phyloP scores from a whole-genome alignment of 2,797 vertebrate species.

The Coranthus polyacanthus region DNA sequence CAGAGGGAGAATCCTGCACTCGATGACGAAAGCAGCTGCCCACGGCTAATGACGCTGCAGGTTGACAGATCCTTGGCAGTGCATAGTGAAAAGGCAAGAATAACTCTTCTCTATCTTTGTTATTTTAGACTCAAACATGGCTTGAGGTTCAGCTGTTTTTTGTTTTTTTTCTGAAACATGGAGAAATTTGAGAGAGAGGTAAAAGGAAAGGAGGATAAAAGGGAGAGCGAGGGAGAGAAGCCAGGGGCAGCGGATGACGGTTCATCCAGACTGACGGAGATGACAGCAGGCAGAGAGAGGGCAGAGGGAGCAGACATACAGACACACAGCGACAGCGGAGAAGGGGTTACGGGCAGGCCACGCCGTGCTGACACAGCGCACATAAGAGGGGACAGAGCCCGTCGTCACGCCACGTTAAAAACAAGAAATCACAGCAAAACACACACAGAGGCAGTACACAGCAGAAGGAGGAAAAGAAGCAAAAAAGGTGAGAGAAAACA shows the following conservation, averaged over 20 bases:
- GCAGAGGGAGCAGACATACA: slow-evolving; percentile 24
- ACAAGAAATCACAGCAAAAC: too few relatives aligned
- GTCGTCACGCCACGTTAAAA: too few relatives aligned
- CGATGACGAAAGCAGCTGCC: slow-evolving; percentile 31
- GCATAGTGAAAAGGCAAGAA: slow-evolving; percentile 6
- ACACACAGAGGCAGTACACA: background rate
- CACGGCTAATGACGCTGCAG: slow-evolving; percentile 3
- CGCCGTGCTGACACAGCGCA: slow-evolving; percentile 17
- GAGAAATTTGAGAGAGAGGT: slow-evolving; percentile 13
- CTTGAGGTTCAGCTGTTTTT: background rate
- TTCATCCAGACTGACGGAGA: slow-evolving; percentile 47
- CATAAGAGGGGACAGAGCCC: background rate
- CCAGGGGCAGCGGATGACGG: slow-evolving; percentile 21
- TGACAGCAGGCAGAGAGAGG: slow-evolving; percentile 50
- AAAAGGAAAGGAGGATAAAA: slow-evolving; percentile 11
- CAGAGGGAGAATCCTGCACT: slow-evolving; percentile 30
- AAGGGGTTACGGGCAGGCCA: slow-evolving; percentile 18
- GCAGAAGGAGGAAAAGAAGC: background rate
- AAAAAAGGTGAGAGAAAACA: background rate
- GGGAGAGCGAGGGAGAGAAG: slow-evolving; percentile 12
- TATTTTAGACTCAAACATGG: slow-evolving; percentile 4
- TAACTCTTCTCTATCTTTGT: background rate
- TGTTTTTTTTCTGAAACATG: background rate
- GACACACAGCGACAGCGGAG: slow-evolving; percentile 27
- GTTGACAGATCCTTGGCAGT: too few relatives aligned